Percentiles rank a stretch among this genome's conserved stretches.
phyloP scores from a whole-genome alignment of 2,113 vertebrate genomes.

The Callipepla californica region DNA sequence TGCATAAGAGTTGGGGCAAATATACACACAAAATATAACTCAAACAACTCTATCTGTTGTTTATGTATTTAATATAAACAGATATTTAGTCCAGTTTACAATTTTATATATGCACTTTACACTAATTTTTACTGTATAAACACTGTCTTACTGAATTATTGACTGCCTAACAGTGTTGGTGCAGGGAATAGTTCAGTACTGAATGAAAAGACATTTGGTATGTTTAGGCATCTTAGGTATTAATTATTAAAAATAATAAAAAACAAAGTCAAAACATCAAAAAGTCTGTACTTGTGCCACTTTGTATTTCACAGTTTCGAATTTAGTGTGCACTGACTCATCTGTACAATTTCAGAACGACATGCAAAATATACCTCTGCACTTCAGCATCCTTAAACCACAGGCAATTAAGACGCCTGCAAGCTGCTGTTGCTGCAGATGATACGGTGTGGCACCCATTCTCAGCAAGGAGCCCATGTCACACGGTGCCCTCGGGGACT shows the following conservation, averaged over 20 bases:
- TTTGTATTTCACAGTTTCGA: neutral
- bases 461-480: neutral
- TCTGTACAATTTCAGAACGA: neutral
- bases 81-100: neutral
- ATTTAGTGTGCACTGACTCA: neutral
- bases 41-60: neutral
- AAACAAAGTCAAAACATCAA: neutral
- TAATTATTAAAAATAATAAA: neutral
- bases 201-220: neutral
- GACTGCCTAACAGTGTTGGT: neutral
- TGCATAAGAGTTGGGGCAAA: neutral
- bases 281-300: neutral
- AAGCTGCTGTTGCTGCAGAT: neutral
- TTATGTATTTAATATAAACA: slow-evolving; percentile 22
- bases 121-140: neutral
- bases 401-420: neutral
- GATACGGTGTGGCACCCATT: neutral
- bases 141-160: slow-evolving; percentile 23
- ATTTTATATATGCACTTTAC: neutral
- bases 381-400: neutral
- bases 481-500: rapidly evolving
- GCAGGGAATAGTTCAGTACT: slow-evolving; percentile 3
- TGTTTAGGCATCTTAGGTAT: neutral
- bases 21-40: neutral
- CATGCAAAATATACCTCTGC: neutral